Conservation (phyloP, 2,797 vertebrate genomes). For the Danio kyathit region DNA sequence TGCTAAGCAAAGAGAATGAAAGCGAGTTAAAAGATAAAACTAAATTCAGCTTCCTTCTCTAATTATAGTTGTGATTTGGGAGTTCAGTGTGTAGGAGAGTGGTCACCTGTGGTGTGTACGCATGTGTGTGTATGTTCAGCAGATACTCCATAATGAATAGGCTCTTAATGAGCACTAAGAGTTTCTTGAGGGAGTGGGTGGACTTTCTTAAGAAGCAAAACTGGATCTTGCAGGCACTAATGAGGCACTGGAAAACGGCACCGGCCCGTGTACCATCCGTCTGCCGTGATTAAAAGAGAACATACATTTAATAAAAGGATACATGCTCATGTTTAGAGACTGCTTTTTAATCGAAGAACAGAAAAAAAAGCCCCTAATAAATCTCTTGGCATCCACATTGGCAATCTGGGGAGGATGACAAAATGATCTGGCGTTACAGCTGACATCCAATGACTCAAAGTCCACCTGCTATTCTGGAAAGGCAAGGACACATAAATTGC, state of each 20-base stretch:
- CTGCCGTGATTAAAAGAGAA: conserved; percentile 25
- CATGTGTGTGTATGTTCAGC: conserved; percentile 17
- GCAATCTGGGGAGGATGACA: conserved; percentile 49
- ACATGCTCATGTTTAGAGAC: conserved; percentile 22
- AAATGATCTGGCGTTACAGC: conserved; percentile 39
- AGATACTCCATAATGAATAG: conserved; percentile 41
- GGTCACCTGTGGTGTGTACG: conserved; percentile 28
- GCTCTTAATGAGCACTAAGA: conserved; percentile 49
- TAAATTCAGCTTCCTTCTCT: conserved; percentile 11
- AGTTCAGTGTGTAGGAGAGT: conserved; percentile 14
- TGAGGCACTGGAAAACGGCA: conserved; percentile 45
- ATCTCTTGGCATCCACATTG: conserved; percentile 41
- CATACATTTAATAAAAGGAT: conserved; percentile 14
- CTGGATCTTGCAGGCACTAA: conserved; percentile 45
- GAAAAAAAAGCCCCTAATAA: conserved; percentile 44
- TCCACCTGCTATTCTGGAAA: conserved; percentile 50
- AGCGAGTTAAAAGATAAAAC: neutral
- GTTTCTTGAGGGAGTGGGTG: conserved; percentile 47
- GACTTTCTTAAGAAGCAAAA: conserved; percentile 37
- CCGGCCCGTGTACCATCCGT: conserved; percentile 3
- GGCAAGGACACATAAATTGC: conserved; percentile 10
- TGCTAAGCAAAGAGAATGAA: neutral
- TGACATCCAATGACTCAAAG: conserved; percentile 53
- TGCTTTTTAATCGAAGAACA: conserved; percentile 23
- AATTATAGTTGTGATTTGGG: conserved; percentile 29